Evolutionary conservation across 2,113 vertebrate genomes (phyloP), one percentile per base, ranked within the genome.

Genomic region (Sciurus niger): DNA sequence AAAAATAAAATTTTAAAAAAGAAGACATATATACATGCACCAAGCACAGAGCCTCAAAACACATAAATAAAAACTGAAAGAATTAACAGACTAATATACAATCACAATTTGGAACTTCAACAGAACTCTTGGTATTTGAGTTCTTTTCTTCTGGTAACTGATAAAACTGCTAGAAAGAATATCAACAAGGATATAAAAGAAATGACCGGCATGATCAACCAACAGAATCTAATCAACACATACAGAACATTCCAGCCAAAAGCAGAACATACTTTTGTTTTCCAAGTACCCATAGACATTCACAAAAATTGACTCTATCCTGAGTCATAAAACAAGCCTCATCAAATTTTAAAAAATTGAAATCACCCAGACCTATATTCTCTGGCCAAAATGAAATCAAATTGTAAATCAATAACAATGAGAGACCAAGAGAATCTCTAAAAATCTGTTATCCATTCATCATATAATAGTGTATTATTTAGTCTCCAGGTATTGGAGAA

Each of bases 21-120:
- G 40, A 40, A 40, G 3, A 40, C 40, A 40, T 40, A 72, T 43
- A 89, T 6, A 4, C 18, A 73, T 28, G 60, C 18, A 86, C 67
- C 58, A 87, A 87, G 70, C 34, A 68, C 34, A 93, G 12, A 60
- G 24, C 30, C 40, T 72, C 60, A 77, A 90, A 96, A 87, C 24
- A 93, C 58, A 65, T 65, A 40, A 24, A 60, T 8, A 85, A 80
- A 85, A 89, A 58, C 4, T 24, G 24, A 90, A 80, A 74, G 11
- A 68, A 80, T 8, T 18, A 74, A 80, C 4, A 76, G 53, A 60
- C 8, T 92, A 73, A 34, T 78, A 40, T 8, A 53, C 7, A 34
- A 77, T 73, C 85, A 73, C 40, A 89, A 48, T 85, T 79, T 74
- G 46, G 28, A 43, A 95, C 9, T 43, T 93, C 17, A 55, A 82